Evolutionary conservation across 2,113 vertebrate species (phyloP).

Genomic region (Cebidichthys violaceus): DNA sequence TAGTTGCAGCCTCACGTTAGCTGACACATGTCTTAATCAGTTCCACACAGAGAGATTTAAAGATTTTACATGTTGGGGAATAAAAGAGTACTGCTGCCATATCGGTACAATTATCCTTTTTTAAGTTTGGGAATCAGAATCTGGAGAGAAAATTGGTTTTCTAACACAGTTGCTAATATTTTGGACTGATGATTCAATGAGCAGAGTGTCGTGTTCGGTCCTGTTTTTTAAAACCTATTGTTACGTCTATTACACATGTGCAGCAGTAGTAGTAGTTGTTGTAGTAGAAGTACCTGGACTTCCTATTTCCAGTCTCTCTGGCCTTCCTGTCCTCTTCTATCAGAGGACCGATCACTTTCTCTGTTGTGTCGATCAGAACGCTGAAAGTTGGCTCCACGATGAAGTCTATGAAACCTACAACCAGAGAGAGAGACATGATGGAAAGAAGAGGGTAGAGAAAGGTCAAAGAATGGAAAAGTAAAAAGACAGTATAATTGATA

Average conservation of each 20-base stretch:
- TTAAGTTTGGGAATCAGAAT: not conserved
- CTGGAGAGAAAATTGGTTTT: not conserved
- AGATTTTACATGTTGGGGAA: not conserved
- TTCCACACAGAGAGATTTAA: not conserved
- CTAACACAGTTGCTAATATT: not conserved
- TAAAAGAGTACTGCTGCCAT: not conserved
- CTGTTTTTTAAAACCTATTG: not conserved
- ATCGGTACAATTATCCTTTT: not conserved
- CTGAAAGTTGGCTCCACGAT: conserved; percentile 98
- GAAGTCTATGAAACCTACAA: conserved; percentile 95
- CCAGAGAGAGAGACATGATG: not conserved
- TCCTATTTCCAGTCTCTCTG: conserved; percentile 84
- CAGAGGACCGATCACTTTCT: conserved; percentile 97
- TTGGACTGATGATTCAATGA: not conserved
- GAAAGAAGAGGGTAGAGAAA: not conserved
- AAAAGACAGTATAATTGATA: not conserved
- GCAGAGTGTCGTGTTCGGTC: not conserved
- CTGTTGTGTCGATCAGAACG: conserved; percentile 94
- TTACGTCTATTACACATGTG: not conserved
- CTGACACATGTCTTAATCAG: conserved; percentile 2
- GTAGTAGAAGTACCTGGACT: conserved; percentile 84
- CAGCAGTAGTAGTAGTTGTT: conserved; percentile 22
- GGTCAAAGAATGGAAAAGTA: not conserved
- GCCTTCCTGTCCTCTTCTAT: conserved; percentile 94
- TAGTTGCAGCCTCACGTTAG: not conserved